These are phyloP conservation scores for Amphiprion clarkii DNA, from an alignment of 2,797 vertebrate genomes.

Conservation along the genomic window DNA sequence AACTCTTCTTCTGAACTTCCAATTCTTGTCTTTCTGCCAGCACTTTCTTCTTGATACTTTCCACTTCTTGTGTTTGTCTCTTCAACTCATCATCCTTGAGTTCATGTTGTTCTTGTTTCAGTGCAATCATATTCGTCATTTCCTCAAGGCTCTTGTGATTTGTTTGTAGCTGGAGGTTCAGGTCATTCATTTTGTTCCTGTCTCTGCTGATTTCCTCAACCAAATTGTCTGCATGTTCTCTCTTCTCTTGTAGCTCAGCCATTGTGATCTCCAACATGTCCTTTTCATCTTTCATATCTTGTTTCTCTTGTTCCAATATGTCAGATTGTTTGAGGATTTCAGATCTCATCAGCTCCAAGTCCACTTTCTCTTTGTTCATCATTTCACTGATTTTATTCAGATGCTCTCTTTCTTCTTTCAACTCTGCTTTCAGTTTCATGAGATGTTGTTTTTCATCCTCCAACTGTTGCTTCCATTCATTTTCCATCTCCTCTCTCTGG, in stretches of 20 bases:
- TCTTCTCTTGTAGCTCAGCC: not conserved
- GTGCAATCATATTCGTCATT: not conserved
- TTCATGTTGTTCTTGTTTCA: slow-evolving; percentile 11
- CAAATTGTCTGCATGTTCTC: not conserved
- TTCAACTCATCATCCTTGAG: not conserved
- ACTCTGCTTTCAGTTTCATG: too few species aligned
- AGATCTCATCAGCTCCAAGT: too few species aligned
- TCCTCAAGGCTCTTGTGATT: not conserved
- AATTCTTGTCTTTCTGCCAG: too few species aligned
- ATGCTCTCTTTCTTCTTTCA: too few species aligned
- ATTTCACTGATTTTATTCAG: too few species aligned
- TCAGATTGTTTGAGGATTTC: too few species aligned
- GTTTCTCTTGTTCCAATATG: too few species aligned
- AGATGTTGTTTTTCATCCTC: too few species aligned
- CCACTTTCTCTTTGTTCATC: too few species aligned
- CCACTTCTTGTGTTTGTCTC: not conserved
- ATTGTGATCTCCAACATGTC: not conserved
- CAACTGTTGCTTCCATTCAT: too few species aligned
- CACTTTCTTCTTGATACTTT: too few species aligned
- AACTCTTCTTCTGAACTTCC: not conserved
- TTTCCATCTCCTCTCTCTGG: too few species aligned
- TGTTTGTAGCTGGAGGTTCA: not conserved
- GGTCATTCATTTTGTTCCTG: not conserved
- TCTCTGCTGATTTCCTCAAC: not conserved
- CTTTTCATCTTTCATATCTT: not conserved